Percentiles rank a stretch among this genome's conserved stretches.
Evolutionary conservation across 2,888 invertebrate species (phyloP).

Genomic region (Heliconius charithonia): DNA sequence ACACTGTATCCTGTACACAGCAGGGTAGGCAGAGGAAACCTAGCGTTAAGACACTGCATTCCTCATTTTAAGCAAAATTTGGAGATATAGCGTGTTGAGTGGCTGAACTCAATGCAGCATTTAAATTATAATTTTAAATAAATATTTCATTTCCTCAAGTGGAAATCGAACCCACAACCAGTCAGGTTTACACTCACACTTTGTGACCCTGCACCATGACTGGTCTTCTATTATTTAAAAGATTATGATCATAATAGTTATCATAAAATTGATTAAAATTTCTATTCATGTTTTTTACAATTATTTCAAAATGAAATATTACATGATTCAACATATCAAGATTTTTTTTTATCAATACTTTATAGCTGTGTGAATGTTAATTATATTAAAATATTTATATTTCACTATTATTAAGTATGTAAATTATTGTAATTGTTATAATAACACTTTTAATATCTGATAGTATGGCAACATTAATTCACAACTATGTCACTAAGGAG

Average conservation of each 20-base stretch:
- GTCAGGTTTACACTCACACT: too few species aligned
- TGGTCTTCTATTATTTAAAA: too few species aligned
- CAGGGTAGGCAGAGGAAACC: too few species aligned
- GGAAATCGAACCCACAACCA: too few species aligned
- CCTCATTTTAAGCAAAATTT: too few species aligned
- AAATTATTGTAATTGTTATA: conserved; percentile 10
- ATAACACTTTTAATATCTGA: conserved; percentile 18
- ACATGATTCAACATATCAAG: not conserved
- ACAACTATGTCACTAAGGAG: conserved; percentile 47
- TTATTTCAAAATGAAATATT: not conserved
- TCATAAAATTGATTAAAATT: not conserved
- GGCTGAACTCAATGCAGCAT: too few species aligned
- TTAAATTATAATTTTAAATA: too few species aligned
- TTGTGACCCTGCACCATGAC: too few species aligned
- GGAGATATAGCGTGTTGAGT: too few species aligned
- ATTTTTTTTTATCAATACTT: not conserved
- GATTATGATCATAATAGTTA: not conserved
- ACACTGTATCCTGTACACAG: too few species aligned
- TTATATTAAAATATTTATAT: not conserved
- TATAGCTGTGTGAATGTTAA: not conserved
- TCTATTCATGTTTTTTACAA: not conserved
- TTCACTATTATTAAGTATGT: not conserved
- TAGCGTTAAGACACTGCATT: too few species aligned
- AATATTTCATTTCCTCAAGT: too few species aligned
- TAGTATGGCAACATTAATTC: conserved; percentile 48